A percentile compares a stretch with the other conserved stretches of the same genome.
phyloP scores from a whole-genome alignment of 2,113 vertebrate genomes.

The Oreochromis aureus region DNA sequence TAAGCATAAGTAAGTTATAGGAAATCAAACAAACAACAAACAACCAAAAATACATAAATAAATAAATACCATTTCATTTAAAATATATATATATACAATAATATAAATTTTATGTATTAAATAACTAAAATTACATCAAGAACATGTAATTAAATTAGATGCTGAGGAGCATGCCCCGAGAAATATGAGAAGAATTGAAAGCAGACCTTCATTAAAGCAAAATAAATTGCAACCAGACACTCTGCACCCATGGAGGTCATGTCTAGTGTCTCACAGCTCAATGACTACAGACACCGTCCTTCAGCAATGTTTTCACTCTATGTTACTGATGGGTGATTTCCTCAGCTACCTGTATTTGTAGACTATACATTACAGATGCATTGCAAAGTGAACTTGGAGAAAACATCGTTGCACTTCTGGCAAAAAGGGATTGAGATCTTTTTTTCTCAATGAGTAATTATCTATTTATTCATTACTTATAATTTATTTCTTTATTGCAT shows the following conservation, averaged over 20 bases:
- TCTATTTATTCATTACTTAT: neutral
- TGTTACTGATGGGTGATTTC: neutral
- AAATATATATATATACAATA: fast-evolving
- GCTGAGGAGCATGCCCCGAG: neutral
- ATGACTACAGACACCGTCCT: neutral
- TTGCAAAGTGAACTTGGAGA: neutral
- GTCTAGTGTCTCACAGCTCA: neutral
- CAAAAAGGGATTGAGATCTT: neutral
- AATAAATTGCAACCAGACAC: neutral
- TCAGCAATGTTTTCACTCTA: neutral
- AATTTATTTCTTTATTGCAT: neutral
- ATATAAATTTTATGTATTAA: neutral
- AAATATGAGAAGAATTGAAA: neutral
- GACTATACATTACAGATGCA: neutral
- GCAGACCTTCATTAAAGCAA: neutral
- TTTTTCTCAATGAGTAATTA: neutral
- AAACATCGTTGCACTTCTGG: neutral
- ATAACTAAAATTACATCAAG: neutral
- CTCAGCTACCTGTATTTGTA: fast-evolving
- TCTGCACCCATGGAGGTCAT: neutral
- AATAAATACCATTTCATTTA: neutral
- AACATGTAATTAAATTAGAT: neutral
- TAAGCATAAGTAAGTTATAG: neutral
- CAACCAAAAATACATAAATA: neutral
- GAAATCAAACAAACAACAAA: neutral